Evolutionary conservation across 2,797 vertebrate genomes (phyloP).

Genomic region (Phoxinus dragarum): DNA sequence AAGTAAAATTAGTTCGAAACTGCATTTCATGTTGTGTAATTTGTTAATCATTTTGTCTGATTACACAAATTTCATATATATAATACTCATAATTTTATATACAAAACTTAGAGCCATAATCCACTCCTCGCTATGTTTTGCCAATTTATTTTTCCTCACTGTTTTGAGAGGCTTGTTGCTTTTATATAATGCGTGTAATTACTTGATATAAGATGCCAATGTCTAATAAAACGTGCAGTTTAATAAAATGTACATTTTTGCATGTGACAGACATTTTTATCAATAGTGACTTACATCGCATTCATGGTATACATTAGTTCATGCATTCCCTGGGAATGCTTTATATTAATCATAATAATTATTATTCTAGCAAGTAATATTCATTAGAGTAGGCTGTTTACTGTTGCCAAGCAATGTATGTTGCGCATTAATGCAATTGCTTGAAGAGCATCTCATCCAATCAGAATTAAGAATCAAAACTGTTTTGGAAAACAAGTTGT

Average conservation of each 20-base stretch:
- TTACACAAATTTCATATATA: not conserved
- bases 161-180: not conserved
- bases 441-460: not conserved
- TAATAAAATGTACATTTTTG: not conserved
- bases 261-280: not conserved
- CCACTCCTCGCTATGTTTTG: not conserved
- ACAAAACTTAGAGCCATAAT: not conserved
- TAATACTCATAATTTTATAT: not conserved
- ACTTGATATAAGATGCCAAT: not conserved
- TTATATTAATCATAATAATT: not conserved
- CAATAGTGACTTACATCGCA: not conserved
- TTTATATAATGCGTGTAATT: not conserved
- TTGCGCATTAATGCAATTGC: not conserved
- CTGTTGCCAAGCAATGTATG: not conserved
- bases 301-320: not conserved
- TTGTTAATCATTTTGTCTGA: not conserved
- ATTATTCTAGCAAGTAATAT: not conserved
- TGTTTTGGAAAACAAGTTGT: slow-evolving; percentile 3
- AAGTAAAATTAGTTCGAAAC: not conserved
- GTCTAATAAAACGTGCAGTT: not conserved
- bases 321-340: not conserved
- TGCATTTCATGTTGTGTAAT: not conserved
- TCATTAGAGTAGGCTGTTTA: not conserved
- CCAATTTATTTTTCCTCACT: not conserved
- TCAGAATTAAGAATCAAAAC: not conserved